Conservation (phyloP, 2,888 invertebrate species). For the Steinernema hermaphroditum region DNA sequence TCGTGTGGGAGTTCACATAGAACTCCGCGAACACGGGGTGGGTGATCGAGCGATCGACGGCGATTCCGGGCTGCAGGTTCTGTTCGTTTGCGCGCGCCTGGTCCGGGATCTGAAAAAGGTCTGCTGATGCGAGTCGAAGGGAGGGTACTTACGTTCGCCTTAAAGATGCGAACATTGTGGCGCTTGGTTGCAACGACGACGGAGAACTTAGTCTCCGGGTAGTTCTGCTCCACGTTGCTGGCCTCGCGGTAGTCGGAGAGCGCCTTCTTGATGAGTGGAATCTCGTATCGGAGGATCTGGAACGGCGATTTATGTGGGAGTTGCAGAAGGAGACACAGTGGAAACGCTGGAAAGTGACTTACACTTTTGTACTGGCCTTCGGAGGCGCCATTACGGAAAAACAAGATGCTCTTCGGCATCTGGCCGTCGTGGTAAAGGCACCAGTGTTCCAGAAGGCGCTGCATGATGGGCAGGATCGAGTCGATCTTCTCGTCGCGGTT, state of each 20-base stretch:
- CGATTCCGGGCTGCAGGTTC: conserved; percentile 33
- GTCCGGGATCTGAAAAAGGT: neutral
- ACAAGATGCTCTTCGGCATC: conserved; percentile 22
- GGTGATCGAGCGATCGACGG: conserved; percentile 32
- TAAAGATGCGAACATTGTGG: conserved; percentile 35
- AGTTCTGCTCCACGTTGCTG: neutral
- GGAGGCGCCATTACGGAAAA: conserved; percentile 27
- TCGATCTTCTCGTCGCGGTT: conserved; percentile 30
- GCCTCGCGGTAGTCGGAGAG: neutral
- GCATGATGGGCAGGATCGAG: conserved; percentile 13
- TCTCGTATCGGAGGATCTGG: conserved; percentile 14
- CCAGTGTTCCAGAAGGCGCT: neutral
- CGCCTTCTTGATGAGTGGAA: conserved; percentile 16
- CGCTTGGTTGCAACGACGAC: conserved; percentile 29
- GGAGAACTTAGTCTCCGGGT: conserved; percentile 1
- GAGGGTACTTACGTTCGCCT: conserved; percentile 7
- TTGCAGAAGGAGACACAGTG: too few species aligned
- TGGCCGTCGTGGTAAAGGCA: neutral
- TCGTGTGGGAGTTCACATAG: conserved; percentile 31
- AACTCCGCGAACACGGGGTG: conserved; percentile 33
- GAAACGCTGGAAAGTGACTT: too few species aligned
- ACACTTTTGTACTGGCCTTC: conserved; percentile 32
- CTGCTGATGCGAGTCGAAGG: neutral
- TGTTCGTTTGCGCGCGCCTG: conserved; percentile 15
- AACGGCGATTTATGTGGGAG: neutral